A percentile compares a stretch with the other conserved stretches of the same genome.
Evolutionary conservation across 2,113 vertebrate species (phyloP).

Genomic region (Vidua macroura): DNA sequence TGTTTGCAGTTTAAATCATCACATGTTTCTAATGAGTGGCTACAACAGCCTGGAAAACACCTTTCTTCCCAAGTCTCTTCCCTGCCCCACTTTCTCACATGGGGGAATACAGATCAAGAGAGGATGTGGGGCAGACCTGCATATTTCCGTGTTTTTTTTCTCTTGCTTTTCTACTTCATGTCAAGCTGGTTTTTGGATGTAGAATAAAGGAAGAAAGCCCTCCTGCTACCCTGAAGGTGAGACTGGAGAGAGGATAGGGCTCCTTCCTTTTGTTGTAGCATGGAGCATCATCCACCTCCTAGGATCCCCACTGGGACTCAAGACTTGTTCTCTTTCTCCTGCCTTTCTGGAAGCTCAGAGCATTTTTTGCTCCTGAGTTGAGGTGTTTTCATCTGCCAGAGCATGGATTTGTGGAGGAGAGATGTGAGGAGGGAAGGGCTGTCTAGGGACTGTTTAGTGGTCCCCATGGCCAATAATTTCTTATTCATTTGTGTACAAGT

Average conservation of each 20-base stretch:
- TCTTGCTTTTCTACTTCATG: not conserved
- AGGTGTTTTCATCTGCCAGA: not conserved
- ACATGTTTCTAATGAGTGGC: not conserved
- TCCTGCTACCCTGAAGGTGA: no score
- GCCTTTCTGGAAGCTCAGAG: not conserved
- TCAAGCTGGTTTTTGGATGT: not conserved
- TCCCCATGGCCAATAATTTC: not conserved
- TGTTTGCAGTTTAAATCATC: not conserved
- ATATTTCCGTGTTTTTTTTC: not conserved
- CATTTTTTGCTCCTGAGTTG: not conserved
- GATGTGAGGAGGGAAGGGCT: not conserved
- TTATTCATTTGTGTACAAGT: not conserved
- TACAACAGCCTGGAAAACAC: not conserved
- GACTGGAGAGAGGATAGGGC: not conserved
- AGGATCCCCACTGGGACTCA: not conserved
- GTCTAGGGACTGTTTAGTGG: not conserved
- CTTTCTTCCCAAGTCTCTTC: not conserved
- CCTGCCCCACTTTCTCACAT: not conserved
- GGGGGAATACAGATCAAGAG: not conserved
- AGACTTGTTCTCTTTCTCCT: not conserved
- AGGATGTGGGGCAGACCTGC: not conserved
- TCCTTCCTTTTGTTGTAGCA: not conserved
- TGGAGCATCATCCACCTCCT: not conserved
- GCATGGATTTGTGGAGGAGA: not conserved
- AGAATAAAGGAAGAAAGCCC: not conserved